Evolutionary conservation across 2,113 vertebrate species (phyloP).

Genomic region (Brachirus orientalis): DNA sequence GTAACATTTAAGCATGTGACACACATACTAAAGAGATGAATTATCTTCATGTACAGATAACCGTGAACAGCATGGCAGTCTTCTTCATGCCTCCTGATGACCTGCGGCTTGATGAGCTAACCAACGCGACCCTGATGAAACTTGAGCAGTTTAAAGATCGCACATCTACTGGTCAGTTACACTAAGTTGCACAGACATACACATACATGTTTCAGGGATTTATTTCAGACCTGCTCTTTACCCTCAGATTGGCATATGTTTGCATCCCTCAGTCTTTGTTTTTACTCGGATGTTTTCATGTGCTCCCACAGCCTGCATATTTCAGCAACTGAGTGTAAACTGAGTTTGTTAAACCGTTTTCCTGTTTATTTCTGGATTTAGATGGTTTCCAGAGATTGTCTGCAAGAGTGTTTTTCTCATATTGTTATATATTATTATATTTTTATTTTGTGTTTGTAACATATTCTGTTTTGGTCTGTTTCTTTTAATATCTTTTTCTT

Average conservation of each 20-base stretch:
- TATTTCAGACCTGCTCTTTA: no score
- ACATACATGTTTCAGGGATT: no score
- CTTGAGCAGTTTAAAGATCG: constrained; percentile 97
- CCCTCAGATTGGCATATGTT: constrained; percentile 15
- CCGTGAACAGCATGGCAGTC: constrained; percentile 90
- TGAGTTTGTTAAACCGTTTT: constrained; percentile 6
- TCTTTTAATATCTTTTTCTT: no score
- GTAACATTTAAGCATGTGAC: not conserved
- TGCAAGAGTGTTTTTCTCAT: no score
- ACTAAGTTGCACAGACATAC: not conserved
- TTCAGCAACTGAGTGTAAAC: not conserved
- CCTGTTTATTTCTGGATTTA: constrained; percentile 40
- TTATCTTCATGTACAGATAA: constrained; percentile 79
- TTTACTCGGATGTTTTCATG: not conserved
- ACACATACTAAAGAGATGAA: not conserved
- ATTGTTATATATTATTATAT: no score
- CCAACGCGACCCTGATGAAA: constrained; percentile 94
- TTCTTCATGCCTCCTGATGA: constrained; percentile 94
- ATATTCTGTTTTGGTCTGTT: no score
- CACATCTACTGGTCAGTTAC: constrained; percentile 91
- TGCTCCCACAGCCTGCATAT: not conserved
- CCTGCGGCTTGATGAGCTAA: constrained; percentile 91
- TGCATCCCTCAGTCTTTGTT: constrained; percentile 11
- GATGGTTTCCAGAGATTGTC: constrained; percentile 28
- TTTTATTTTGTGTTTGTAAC: no score